A percentile compares a stretch with the other conserved stretches of the same genome.
These are phyloP conservation scores for Drosophila auraria DNA, from an alignment of 1,140 invertebrate species.

Conservation along the genomic window DNA sequence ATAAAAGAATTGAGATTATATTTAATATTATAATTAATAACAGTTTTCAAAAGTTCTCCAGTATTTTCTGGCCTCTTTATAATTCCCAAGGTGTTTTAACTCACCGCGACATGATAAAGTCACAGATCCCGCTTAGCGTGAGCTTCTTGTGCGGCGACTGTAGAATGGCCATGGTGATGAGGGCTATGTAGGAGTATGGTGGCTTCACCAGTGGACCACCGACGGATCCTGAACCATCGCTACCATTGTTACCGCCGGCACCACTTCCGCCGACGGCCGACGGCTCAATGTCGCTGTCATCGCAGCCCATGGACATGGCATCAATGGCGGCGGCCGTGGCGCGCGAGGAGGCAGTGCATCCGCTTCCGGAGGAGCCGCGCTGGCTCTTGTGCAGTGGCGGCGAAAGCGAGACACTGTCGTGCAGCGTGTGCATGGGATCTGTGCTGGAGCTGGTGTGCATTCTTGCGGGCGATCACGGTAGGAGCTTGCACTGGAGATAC, in stretches of 20 bases:
- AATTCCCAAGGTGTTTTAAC: conserved; percentile 4
- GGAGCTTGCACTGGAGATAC: conserved; percentile 16
- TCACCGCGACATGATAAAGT: conserved; percentile 97
- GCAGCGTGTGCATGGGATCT: conserved; percentile 72
- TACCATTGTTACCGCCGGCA: conserved; percentile 16
- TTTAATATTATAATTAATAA: too few relatives aligned
- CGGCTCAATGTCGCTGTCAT: conserved; percentile 68
- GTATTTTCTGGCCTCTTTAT: not conserved
- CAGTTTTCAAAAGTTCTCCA: not conserved
- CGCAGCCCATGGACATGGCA: conserved; percentile 68
- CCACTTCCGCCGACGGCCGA: conserved; percentile 44
- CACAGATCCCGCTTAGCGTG: conserved; percentile 98
- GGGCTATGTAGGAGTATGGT: conserved; percentile 98
- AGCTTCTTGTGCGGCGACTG: conserved; percentile 98
- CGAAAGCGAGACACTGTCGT: conserved; percentile 67
- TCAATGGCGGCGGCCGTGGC: conserved; percentile 50
- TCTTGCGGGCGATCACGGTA: conserved; percentile 17
- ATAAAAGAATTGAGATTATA: too few relatives aligned
- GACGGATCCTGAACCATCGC: conserved; percentile 29
- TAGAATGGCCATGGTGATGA: conserved; percentile 99
- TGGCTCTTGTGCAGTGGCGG: conserved; percentile 73
- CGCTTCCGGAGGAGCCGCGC: conserved; percentile 29
- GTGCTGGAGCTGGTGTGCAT: conserved; percentile 75
- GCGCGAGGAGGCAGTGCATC: conserved; percentile 47
- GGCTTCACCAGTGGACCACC: conserved; percentile 92